Percentiles rank a stretch among this genome's conserved stretches.
These are phyloP conservation scores for Eugnorisma glareosa DNA, from an alignment of 2,888 invertebrate genomes.

Conservation along the genomic window DNA sequence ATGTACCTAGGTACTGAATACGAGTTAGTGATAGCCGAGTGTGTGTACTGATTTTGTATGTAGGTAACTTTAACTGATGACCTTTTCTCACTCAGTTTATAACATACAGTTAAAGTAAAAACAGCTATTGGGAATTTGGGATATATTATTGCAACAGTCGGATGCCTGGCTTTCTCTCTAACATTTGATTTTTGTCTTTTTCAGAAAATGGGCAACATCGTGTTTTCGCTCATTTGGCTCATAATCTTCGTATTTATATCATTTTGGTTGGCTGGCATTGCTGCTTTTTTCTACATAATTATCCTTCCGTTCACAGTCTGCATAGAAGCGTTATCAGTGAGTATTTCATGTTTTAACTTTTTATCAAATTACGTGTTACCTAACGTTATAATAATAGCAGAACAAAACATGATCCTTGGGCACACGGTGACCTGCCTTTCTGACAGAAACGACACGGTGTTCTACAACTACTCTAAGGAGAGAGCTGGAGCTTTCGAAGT, in stretches of 20 bases:
- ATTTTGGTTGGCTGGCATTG: slow-evolving; percentile 92
- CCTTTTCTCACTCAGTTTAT: too few relatives aligned
- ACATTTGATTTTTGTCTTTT: slow-evolving; percentile 4
- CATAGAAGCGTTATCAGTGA: slow-evolving; percentile 92
- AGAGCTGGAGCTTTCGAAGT: background rate
- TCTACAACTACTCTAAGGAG: background rate
- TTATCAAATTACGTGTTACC: background rate
- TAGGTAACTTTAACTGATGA: background rate
- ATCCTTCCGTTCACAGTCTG: slow-evolving; percentile 93
- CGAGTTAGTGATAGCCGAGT: too few relatives aligned
- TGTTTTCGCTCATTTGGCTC: slow-evolving; percentile 13
- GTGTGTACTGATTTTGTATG: too few relatives aligned
- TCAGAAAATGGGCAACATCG: slow-evolving; percentile 31
- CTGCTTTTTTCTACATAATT: slow-evolving; percentile 93
- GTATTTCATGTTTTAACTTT: slow-evolving; percentile 70
- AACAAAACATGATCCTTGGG: background rate
- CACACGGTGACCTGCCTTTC: background rate
- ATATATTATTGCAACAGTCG: background rate
- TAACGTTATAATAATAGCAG: background rate
- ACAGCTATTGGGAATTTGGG: background rate
- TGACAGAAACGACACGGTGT: background rate
- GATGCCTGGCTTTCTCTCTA: background rate
- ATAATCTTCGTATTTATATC: slow-evolving; percentile 91
- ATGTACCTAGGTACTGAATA: too few relatives aligned
- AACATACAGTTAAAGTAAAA: background rate